Conservation (phyloP, 2,113 vertebrate species). For the Meles meles region DNA sequence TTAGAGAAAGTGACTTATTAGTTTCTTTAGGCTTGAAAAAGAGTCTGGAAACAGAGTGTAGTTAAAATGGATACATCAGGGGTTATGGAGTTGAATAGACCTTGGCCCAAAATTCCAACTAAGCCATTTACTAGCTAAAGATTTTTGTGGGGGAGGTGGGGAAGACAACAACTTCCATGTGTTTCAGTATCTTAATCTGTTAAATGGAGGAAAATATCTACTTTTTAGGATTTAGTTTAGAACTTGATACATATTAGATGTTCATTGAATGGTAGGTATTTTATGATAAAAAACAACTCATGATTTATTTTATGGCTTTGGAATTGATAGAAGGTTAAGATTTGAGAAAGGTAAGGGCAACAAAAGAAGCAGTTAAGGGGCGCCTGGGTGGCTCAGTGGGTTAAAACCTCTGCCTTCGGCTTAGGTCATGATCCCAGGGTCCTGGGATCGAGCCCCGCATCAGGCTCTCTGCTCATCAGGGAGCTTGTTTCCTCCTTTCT, state of each 20-base stretch:
- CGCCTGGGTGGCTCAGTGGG: too few relatives aligned
- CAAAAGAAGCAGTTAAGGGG: not conserved
- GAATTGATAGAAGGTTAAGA: not conserved
- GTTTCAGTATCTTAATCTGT: not conserved
- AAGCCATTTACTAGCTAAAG: not conserved
- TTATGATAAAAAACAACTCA: not conserved
- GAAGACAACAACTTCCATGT: not conserved
- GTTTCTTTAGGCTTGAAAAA: not conserved
- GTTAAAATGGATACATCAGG: not conserved
- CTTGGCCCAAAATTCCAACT: not conserved
- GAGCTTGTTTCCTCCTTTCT: too few relatives aligned
- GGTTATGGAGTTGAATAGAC: not conserved
- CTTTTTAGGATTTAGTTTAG: not conserved
- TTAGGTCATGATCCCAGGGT: too few relatives aligned
- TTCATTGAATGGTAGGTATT: not conserved
- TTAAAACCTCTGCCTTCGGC: too few relatives aligned
- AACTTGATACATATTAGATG: not conserved
- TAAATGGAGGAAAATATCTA: not conserved
- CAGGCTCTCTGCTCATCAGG: too few relatives aligned
- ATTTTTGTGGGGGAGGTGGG: not conserved
- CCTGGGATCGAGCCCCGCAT: too few relatives aligned
- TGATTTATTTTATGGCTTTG: not conserved
- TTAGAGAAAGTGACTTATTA: not conserved
- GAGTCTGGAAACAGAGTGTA: not conserved
- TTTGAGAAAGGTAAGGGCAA: not conserved